Conservation (phyloP, 2,113 vertebrate genomes). For the Zingel zingel region DNA sequence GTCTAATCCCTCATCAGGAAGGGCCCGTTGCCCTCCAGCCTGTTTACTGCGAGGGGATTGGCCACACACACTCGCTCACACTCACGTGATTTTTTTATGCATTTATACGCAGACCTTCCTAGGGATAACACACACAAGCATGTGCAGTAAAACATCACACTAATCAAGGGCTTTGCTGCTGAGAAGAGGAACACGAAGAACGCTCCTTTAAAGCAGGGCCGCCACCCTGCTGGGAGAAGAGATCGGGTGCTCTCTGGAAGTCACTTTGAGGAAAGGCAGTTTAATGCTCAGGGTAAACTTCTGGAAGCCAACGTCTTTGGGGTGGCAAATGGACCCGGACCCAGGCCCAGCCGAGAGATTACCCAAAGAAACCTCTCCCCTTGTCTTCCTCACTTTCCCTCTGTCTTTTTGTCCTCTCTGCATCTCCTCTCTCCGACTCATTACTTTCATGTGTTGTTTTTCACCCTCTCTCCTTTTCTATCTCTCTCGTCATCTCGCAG, state of each 20-base stretch:
- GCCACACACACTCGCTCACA: constrained; percentile 57
- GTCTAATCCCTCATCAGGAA: constrained; percentile 74
- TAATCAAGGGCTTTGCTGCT: constrained; percentile 50
- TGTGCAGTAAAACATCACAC: constrained; percentile 28
- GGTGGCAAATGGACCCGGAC: constrained; percentile 31
- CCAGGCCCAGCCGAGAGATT: constrained; percentile 20
- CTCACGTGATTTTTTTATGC: constrained; percentile 53
- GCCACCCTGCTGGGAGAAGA: constrained; percentile 21
- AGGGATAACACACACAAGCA: constrained; percentile 29
- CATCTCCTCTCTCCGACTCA: neutral
- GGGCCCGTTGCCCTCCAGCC: constrained; percentile 66
- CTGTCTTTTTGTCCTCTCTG: constrained; percentile 3
- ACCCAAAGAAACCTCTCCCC: constrained; percentile 21
- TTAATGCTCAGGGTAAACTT: constrained; percentile 56
- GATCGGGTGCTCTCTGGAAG: constrained; percentile 32
- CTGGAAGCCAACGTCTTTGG: constrained; percentile 15
- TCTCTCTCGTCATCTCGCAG: constrained; percentile 42
- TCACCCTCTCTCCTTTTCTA: constrained; percentile 14
- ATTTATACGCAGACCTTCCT: constrained; percentile 41
- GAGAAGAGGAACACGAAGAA: constrained; percentile 39
- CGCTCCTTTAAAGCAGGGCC: constrained; percentile 20
- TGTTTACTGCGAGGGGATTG: constrained; percentile 65
- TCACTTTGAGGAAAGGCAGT: constrained; percentile 65
- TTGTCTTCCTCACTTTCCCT: constrained; percentile 19
- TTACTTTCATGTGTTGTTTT: constrained; percentile 41